Percentiles rank a stretch among this genome's conserved stretches.
phyloP scores from a whole-genome alignment of 1,140 invertebrate genomes.

The Pogonomyrmex californicus region DNA sequence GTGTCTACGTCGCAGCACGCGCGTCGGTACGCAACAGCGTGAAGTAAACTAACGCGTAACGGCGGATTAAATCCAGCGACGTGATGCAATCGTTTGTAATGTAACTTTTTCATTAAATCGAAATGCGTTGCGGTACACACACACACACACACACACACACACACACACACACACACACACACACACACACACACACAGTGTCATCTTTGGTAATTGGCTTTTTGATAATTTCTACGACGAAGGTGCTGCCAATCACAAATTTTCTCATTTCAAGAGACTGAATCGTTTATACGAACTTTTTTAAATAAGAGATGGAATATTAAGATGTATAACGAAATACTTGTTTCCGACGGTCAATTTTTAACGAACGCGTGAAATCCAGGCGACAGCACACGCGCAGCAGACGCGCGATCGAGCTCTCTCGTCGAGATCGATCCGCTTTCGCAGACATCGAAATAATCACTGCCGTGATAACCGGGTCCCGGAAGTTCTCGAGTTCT shows the following conservation, averaged over 20 bases:
- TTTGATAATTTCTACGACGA: slow-evolving; percentile 21
- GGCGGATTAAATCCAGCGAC: slow-evolving; percentile 31
- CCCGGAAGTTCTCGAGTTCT: slow-evolving; percentile 46
- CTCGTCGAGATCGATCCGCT: slow-evolving; percentile 2
- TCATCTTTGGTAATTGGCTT: neutral
- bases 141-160: neutral
- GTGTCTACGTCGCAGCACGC: neutral
- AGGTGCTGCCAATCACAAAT: slow-evolving; percentile 37
- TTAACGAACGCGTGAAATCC: neutral
- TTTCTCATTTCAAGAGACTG: slow-evolving; percentile 39
- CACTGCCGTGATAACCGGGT: slow-evolving; percentile 38
- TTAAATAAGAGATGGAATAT: neutral
- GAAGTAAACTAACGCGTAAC: slow-evolving; percentile 18
- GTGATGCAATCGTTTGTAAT: slow-evolving; percentile 6
- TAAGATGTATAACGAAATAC: neutral
- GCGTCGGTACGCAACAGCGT: neutral
- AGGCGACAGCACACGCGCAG: neutral
- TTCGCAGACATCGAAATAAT: slow-evolving; percentile 49
- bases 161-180: neutral
- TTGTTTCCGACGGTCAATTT: neutral
- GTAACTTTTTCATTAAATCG: slow-evolving; percentile 11
- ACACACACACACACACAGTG: neutral
- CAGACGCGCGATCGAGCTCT: slow-evolving; percentile 7
- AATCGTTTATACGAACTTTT: slow-evolving; percentile 25
- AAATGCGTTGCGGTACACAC: neutral